Evolutionary conservation across 2,113 vertebrate species (phyloP).

Genomic region (Raja brachyura): DNA sequence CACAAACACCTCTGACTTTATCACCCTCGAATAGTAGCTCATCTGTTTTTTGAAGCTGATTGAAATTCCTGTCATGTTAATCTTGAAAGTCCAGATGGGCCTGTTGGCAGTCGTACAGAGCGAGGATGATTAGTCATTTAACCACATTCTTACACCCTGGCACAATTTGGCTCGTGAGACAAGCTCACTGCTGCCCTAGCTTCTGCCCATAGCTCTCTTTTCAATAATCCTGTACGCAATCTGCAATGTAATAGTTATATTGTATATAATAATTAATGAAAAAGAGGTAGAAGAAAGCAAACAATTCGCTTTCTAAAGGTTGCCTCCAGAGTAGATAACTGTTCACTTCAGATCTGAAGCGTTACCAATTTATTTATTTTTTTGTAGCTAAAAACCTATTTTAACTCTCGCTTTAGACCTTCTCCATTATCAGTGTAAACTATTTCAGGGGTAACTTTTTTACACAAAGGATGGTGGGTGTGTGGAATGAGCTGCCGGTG

Average conservation of each 20-base stretch:
- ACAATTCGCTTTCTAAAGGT: not conserved
- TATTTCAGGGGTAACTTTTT: no score
- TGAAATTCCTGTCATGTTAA: conserved; percentile 49
- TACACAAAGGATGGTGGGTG: no score
- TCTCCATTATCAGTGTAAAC: no score
- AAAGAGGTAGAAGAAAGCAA: not conserved
- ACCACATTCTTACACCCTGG: conserved; percentile 41
- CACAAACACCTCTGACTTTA: conserved; percentile 38
- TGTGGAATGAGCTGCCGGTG: no score
- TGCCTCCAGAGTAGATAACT: not conserved
- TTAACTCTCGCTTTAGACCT: not conserved
- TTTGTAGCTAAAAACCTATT: not conserved
- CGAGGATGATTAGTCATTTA: conserved; percentile 47
- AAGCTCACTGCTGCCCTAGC: conserved; percentile 39
- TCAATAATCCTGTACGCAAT: not conserved
- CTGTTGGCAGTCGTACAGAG: conserved; percentile 50
- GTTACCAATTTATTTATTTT: conserved; percentile 19
- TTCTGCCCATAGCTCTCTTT: not conserved
- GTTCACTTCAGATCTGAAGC: not conserved
- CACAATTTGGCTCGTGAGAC: conserved; percentile 45
- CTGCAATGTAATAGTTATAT: not conserved
- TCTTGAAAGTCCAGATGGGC: conserved; percentile 51
- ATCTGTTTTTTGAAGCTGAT: conserved; percentile 50
- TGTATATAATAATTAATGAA: not conserved
- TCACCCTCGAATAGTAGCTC: conserved; percentile 21